Base-by-base conservation (phyloP, 1,140 invertebrate species). In the Drosophila lacertosa region DNA sequence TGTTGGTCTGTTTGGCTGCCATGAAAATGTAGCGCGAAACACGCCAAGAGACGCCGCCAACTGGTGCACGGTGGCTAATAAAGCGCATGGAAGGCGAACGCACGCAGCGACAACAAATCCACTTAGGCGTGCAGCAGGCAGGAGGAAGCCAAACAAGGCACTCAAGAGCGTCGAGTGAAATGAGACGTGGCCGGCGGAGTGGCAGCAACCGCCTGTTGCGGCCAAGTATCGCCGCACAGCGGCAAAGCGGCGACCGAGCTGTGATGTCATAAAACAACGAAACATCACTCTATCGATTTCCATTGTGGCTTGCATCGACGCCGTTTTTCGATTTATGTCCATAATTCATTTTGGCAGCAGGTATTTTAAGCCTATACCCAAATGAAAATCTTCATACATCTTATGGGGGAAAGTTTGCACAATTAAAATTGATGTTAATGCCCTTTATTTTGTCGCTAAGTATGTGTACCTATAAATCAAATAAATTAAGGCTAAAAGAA, bases 31-130 rank as follows among this genome's bases (percentile, higher is more conserved):
- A 71, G 66, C 39, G 68, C 39, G 50, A 58, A 71, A 71, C 68
- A 71, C 68, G 68, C 62, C 53, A 68, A 71, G 60, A 58, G 62
- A 71, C 60, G 68, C 62, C 60, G 62, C 68, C 68, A 71, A 71
- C 62, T 71, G 68, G 62, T 71, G 68, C 68, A 66, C 68, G 68
- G 22, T 71, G 62, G 68, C 68, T 65, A 71, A 71, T 65, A 71
- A 71, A 66, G 62, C 60, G 60, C 68, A 71, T 71, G 68, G 51
- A 71, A 65, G 68, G 62, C 68, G 62, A 65, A 66, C 53, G 68
- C 53, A 65, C 68, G 68, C 60, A 65, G 68, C 60, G 48, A 60
- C 62, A 66, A 60, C 69, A 72, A 72, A 72, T 72, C 69, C 69
- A 67, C 69, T 72, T 72, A 72, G 64, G 63, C 69, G 64, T 67